Conservation (phyloP, 2,113 vertebrate genomes). For the Pampusana beccarii region DNA sequence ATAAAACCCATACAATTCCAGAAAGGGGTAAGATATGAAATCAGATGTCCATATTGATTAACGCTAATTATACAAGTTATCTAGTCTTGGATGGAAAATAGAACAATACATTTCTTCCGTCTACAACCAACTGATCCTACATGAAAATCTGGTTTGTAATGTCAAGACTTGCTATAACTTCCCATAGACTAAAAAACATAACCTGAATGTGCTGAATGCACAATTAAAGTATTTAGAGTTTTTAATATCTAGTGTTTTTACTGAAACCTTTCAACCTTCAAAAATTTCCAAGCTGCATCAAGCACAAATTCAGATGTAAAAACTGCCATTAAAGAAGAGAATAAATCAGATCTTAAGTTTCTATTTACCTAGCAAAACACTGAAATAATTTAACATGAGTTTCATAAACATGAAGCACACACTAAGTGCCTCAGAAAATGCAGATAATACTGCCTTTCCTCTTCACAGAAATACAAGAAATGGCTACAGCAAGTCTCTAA, state of each 20-base stretch:
- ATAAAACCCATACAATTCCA: not conserved
- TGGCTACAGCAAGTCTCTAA: not conserved
- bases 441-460: not conserved
- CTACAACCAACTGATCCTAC: not conserved
- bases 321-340: not conserved
- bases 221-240: not conserved
- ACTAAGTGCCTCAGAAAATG: not conserved
- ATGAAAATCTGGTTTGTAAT: not conserved
- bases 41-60: not conserved
- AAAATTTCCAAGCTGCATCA: not conserved
- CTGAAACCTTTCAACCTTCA: not conserved
- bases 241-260: not conserved
- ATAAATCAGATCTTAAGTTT: not conserved
- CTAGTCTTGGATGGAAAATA: not conserved
- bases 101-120: not conserved
- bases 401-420: not conserved
- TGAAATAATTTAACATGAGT: not conserved
- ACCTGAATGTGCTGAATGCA: not conserved
- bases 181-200: not conserved
- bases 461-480: not conserved
- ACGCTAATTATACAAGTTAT: not conserved
- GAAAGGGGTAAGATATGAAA: not conserved
- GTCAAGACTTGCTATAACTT: not conserved
- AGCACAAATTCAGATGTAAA: not conserved
- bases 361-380: not conserved